Base-by-base conservation (phyloP, 2,113 vertebrate genomes). In the Menura novaehollandiae region DNA sequence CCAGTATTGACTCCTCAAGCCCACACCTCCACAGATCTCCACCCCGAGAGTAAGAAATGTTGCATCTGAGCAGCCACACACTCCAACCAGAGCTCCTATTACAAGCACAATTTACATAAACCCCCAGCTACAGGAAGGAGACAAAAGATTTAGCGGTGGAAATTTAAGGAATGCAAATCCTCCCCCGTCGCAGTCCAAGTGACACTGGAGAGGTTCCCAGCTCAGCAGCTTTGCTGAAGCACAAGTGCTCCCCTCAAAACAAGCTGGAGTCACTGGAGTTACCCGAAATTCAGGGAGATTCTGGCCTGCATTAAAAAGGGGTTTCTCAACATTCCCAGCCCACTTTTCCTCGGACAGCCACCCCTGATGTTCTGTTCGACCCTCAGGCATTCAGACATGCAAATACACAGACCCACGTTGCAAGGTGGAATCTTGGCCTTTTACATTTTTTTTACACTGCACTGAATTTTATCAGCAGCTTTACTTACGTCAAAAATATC, bases 1-100 rank as follows among this genome's bases (percentile, higher is more conserved):
- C 73, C 87, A 18, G 9, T 39, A 55, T 89, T 97, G 96, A 91
- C 62, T 95, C 92, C 91, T 91, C 63, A 90, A 98, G 43, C 10
- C 73, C 94, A 87, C 74, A 67, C 33, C 94, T 92, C 82, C 64
- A 41, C 56, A 80, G 55, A 35, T 49, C 55, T 59, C 67, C 62
- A 10, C 66, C 37, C 66, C n/a, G 41, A 85, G 84, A 2, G 1
- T 2, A 73, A 88, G 33, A 80, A 95, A 71, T n/a, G 68, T 19
- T 27, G 43, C 62, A 47, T 15, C 71, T 73, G 12, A 76, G 76
- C 85, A 69, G 73, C n/a, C 37, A 8, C 46, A 27, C n/a, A 35
- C 88, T 76, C 64, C 51, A 97, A 73, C 68, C 74, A 84, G 87
- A 91, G 62, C 91, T 67, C 47, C 59, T 46, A 11, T 46, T 53